These are phyloP conservation scores for Tragelaphus oryx DNA, from an alignment of 2,797 vertebrate species.

Conservation along the genomic window DNA sequence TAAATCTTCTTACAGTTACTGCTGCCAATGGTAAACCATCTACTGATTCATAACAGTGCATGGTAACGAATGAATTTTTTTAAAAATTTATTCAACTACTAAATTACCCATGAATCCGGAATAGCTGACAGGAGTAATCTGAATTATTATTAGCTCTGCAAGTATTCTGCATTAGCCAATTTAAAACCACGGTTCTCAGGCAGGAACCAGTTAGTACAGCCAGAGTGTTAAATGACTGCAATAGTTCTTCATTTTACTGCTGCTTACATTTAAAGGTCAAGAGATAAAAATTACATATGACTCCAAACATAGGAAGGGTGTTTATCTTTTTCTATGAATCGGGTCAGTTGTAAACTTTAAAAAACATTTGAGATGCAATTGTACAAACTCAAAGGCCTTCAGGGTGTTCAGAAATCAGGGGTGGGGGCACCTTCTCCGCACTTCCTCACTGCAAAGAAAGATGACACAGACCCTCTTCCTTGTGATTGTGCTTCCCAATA, in stretches of 20 bases:
- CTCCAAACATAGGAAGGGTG: slow-evolving; percentile 83
- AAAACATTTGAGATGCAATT: slow-evolving; percentile 67
- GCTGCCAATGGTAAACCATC: slow-evolving; percentile 91
- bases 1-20: slow-evolving; percentile 98
- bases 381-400: slow-evolving; percentile 9
- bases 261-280: slow-evolving; percentile 88
- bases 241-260: slow-evolving; percentile 88
- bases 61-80: slow-evolving; percentile 99
- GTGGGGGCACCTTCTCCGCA: not conserved
- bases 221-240: slow-evolving; percentile 87
- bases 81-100: slow-evolving; percentile 99
- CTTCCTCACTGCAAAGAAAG: not conserved
- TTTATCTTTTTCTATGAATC: slow-evolving; percentile 78
- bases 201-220: slow-evolving; percentile 87
- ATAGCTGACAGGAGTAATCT: slow-evolving; percentile 99
- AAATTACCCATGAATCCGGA: slow-evolving; percentile 99
- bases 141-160: slow-evolving; percentile 97
- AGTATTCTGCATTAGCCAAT: slow-evolving; percentile 90
- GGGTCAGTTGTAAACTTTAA: slow-evolving; percentile 79
- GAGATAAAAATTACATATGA: slow-evolving; percentile 87
- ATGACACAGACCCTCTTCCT: not conserved
- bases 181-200: slow-evolving; percentile 88
- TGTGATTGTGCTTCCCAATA: not conserved
- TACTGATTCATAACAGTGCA: slow-evolving; percentile 96
- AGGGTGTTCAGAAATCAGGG: slow-evolving; percentile 8